These are phyloP conservation scores for Calephelis perditalis DNA, from an alignment of 2,888 invertebrate genomes.

Conservation along the genomic window DNA sequence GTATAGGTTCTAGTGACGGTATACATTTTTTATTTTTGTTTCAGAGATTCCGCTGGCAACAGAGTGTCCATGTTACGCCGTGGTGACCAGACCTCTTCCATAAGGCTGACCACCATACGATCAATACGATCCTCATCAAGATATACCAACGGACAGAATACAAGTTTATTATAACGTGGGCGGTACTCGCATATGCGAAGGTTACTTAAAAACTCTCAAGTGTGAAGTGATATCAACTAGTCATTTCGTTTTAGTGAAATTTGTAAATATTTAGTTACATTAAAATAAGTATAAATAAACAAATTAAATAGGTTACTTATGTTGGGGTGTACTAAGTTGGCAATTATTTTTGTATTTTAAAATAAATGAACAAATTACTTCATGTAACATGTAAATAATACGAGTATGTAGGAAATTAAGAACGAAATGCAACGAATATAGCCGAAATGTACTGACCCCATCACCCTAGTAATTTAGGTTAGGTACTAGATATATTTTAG, in stretches of 20 bases:
- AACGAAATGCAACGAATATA: too few species aligned
- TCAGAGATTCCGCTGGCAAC: constrained; percentile 1
- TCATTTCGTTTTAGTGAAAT: background rate
- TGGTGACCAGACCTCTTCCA: background rate
- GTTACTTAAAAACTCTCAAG: background rate
- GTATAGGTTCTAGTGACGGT: too few species aligned
- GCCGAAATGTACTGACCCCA: too few species aligned
- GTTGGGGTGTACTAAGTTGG: too few species aligned
- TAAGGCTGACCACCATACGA: background rate
- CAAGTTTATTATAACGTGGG: background rate
- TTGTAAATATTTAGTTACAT: background rate
- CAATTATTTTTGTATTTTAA: too few species aligned
- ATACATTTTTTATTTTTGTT: background rate
- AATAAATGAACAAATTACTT: too few species aligned
- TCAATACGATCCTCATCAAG: background rate
- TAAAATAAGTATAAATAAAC: background rate
- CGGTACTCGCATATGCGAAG: background rate
- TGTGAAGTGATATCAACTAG: constrained; percentile 6
- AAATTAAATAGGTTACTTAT: background rate
- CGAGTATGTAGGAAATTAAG: too few species aligned
- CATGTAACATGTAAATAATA: too few species aligned
- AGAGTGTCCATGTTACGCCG: background rate
- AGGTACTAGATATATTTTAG: too few species aligned
- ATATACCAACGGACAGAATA: background rate
- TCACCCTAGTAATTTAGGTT: too few species aligned